Base-by-base conservation (phyloP, 1,140 invertebrate genomes). In the Lerema accius region DNA sequence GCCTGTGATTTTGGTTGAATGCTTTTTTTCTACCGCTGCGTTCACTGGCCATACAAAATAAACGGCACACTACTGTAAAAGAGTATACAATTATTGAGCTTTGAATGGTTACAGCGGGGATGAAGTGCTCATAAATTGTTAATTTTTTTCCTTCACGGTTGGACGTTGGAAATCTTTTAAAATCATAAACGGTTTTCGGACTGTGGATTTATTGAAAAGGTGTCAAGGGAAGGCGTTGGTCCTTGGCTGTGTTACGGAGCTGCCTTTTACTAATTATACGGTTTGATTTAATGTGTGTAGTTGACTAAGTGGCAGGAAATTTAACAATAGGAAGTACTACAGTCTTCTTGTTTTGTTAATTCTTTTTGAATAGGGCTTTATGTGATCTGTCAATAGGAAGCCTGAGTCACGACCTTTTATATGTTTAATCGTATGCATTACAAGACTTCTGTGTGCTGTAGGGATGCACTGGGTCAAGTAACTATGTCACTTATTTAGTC, bases 1-100 rank as follows among this genome's bases (percentile, higher is more conserved):
- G 88, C 88, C 88, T 90, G 82, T 85, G 88, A 87, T 90, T 89
- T 89, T 86, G 75, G 84, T 83, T 89, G 84, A 88, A 89, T 90
- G 77, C 82, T 77, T 90, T 89, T 90, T 88, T 89, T 88, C 43
- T 65, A 62, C 56, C 73, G 65, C 62, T 83, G 78, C 78, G 84
- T 87, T 86, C 83, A 84, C 82, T 79, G 81, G 74, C 76, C 72
- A 74, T 83, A 86, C 82, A 84, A 83, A 86, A 85, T 83, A 79
- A 84, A 86, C 81, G 81, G 80, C 79, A 87, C 82, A 90, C 88
- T 89, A 90, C 88, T 84, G 84, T 90, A 89, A 90, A 90, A 90
- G 88, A 89, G 89, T 89, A 89, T 88, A 90, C 88, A 90, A 90
- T 90, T 90, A 90, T 89, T 86, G 78, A 67, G 82, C 76, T 87